Percentiles rank a stretch among this genome's conserved stretches.
phyloP scores from a whole-genome alignment of 2,888 invertebrate genomes.

The Eupithecia inturbata region DNA sequence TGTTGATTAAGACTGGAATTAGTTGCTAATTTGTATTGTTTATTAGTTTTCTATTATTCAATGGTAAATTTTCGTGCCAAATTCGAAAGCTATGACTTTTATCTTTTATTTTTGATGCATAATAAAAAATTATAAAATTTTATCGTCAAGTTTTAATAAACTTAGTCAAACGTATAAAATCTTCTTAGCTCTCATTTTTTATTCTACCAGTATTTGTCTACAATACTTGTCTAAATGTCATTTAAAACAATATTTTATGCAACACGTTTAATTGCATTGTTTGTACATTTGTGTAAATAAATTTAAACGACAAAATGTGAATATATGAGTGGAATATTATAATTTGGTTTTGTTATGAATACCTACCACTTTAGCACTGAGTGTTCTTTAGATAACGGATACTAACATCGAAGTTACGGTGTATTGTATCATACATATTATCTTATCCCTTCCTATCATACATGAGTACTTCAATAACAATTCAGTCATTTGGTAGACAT shows the following conservation, averaged over 20 bases:
- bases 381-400: background rate
- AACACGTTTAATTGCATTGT: conserved; percentile 34
- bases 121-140: background rate
- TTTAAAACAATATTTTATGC: background rate
- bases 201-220: background rate
- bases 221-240: background rate
- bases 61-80: conserved; percentile 42
- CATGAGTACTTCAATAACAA: background rate
- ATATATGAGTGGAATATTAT: conserved; percentile 78
- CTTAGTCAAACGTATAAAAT: background rate
- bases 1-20: conserved; percentile 68
- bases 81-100: background rate
- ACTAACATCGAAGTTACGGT: background rate
- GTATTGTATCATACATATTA: too few species aligned
- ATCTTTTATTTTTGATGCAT: background rate
- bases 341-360: conserved; percentile 40
- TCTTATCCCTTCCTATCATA: background rate
- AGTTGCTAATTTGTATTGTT: conserved; percentile 35
- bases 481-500: too few species aligned
- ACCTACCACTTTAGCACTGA: background rate
- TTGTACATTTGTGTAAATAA: conserved; percentile 79
- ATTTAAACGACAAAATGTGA: conserved; percentile 68
- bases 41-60: background rate
- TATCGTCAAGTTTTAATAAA: conserved; percentile 12
- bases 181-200: background rate